Conservation (phyloP, 2,113 vertebrate species). For the Gasterosteus nipponicus region DNA sequence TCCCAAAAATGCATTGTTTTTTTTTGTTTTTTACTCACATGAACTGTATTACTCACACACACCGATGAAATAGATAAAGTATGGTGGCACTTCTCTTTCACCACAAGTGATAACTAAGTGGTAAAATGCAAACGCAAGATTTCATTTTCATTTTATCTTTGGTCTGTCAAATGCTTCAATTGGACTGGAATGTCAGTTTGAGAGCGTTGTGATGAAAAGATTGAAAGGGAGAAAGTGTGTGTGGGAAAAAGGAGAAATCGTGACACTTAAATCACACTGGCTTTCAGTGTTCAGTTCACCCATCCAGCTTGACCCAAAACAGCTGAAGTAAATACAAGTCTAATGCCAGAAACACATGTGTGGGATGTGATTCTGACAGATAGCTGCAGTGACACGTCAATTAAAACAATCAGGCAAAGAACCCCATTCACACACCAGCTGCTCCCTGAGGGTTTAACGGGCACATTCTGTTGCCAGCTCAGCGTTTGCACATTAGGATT, state of each 20-base stretch:
- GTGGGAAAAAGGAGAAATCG: background rate
- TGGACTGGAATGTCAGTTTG: background rate
- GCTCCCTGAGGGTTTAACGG: background rate
- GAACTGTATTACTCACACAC: slow-evolving; percentile 28
- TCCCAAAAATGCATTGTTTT: background rate
- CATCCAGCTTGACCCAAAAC: slow-evolving; percentile 1
- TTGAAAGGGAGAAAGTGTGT: background rate
- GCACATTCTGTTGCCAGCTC: slow-evolving; percentile 47
- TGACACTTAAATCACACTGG: background rate
- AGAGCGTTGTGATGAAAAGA: background rate
- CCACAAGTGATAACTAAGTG: background rate
- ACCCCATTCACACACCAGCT: slow-evolving; percentile 22
- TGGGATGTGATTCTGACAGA: background rate
- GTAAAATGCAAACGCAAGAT: background rate
- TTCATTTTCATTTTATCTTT: background rate
- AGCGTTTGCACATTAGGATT: slow-evolving; percentile 47
- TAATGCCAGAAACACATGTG: background rate
- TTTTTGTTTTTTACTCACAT: slow-evolving; percentile 7
- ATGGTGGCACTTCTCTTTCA: background rate
- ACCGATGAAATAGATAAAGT: slow-evolving; percentile 1
- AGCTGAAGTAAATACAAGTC: background rate
- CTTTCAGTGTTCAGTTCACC: background rate
- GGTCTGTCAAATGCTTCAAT: background rate
- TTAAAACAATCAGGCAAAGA: slow-evolving; percentile 12
- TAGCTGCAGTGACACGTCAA: background rate